Base-by-base conservation (phyloP, 92 coral and sea anemone species). In the Epizoanthus illoricatus region DNA sequence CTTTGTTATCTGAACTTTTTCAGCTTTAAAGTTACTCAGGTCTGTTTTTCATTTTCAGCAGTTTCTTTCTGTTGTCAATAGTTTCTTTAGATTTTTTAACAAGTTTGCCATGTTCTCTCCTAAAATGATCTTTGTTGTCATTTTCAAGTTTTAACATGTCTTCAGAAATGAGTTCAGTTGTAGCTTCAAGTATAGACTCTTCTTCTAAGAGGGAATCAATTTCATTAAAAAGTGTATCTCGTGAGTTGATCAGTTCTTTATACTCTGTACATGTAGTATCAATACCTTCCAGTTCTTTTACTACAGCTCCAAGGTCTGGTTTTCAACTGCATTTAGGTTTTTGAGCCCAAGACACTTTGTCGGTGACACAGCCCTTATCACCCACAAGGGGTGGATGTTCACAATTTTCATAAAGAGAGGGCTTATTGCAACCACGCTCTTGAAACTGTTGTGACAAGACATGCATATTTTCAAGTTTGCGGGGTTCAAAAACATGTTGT, bases 321-420 rank as follows among this genome's bases (percentile, higher is more conserved):
- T 66, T 13, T 66, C 71, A 66, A 66, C 71, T 66, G 71, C 42
- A 66, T 66, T 66, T 16, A 66, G 71, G 42, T 66, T 66, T 10
- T 66, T 66, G 7, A 66, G 42, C 71, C 71, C 71, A 66, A 11
- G 71, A 66, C 15, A 66, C 71, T 66, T 23, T 65, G 70, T 65
- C 43, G 6, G 28, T 65, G 42, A 65, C 70, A 28, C 42, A 28
- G 17, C 70, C 70, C 19, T 23, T 15, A 5, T 2, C 21, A 23
- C 70, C 70, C 4, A 24, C 70, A 23, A 65, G 70, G 36, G 18
- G 70, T 65, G 41, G 70, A 24, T 65, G 70, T 28, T 65, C 70
- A 11, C 70, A 65, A 16, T 65, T 65, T 65, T 65, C 41, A 28
- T 23, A 65, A 65, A 65, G 16, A 24, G 70, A 33, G 5, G 70